Percentiles rank a stretch among this genome's conserved stretches.
Evolutionary conservation across 2,113 vertebrate species (phyloP).

Genomic region (Callopanchax toddi): DNA sequence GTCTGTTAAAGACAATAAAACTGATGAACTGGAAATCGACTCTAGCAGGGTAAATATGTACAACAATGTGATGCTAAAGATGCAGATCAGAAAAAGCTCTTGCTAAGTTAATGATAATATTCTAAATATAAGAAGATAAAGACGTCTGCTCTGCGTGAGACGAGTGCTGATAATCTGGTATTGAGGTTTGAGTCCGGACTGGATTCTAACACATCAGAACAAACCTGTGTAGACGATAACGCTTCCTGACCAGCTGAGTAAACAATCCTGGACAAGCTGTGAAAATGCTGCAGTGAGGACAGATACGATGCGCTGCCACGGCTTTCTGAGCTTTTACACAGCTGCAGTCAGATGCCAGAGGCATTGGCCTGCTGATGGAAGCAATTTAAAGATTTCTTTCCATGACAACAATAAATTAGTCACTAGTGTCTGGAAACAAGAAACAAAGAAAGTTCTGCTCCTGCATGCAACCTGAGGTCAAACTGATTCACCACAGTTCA

Average conservation of each 20-base stretch:
- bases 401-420: neutral
- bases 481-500: too few relatives aligned
- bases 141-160: neutral
- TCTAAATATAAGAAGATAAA: neutral
- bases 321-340: neutral
- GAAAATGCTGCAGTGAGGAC: conserved; percentile 7
- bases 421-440: too few relatives aligned
- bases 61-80: too few relatives aligned
- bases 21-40: too few relatives aligned
- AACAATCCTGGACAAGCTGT: conserved; percentile 13
- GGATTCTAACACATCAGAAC: conserved; percentile 16
- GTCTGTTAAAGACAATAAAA: too few relatives aligned
- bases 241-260: conserved; percentile 28
- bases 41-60: too few relatives aligned
- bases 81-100: too few relatives aligned
- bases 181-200: neutral
- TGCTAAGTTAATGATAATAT: neutral
- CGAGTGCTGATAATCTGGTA: neutral
- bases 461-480: too few relatives aligned
- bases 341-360: too few relatives aligned
- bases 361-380: neutral
- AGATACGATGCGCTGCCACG: neutral
- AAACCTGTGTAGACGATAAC: conserved; percentile 16
- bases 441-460: too few relatives aligned
- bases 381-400: neutral